Conservation (phyloP, 2,888 invertebrate species). For the Euplexia lucipara region DNA sequence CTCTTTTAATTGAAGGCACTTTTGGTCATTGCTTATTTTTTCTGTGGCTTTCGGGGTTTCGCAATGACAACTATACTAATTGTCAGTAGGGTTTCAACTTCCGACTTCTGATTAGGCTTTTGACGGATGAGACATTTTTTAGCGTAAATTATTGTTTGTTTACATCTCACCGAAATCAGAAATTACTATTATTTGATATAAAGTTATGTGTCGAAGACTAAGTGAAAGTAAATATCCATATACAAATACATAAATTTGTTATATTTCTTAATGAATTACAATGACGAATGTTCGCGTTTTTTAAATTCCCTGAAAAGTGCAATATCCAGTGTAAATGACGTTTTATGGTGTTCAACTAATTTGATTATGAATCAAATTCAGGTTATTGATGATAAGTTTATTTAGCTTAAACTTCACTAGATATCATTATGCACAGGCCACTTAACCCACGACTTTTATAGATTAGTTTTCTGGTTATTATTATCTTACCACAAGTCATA, state of each 20-base stretch:
- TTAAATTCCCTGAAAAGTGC: slow-evolving; percentile 32
- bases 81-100: neutral
- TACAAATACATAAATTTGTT: slow-evolving; percentile 19
- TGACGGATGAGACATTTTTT: slow-evolving; percentile 46
- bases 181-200: slow-evolving; percentile 4
- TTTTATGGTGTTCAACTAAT: slow-evolving; percentile 12
- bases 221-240: slow-evolving; percentile 14
- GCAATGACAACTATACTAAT: too few species aligned
- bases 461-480: neutral
- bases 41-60: neutral
- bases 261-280: slow-evolving; percentile 6
- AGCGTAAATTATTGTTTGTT: slow-evolving; percentile 60
- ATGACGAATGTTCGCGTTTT: slow-evolving; percentile 9
- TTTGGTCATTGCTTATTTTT: slow-evolving; percentile 6
- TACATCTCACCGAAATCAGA: slow-evolving; percentile 19
- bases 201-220: slow-evolving; percentile 31
- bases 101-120: slow-evolving; percentile 24
- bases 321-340: slow-evolving; percentile 28
- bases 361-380: slow-evolving; percentile 58
- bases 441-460: neutral
- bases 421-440: neutral
- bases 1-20: slow-evolving; percentile 17
- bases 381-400: slow-evolving; percentile 33
- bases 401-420: neutral
- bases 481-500: slow-evolving; percentile 92